Conservation (phyloP, 1,140 invertebrate species). For the Drosophila subpulchrella region DNA sequence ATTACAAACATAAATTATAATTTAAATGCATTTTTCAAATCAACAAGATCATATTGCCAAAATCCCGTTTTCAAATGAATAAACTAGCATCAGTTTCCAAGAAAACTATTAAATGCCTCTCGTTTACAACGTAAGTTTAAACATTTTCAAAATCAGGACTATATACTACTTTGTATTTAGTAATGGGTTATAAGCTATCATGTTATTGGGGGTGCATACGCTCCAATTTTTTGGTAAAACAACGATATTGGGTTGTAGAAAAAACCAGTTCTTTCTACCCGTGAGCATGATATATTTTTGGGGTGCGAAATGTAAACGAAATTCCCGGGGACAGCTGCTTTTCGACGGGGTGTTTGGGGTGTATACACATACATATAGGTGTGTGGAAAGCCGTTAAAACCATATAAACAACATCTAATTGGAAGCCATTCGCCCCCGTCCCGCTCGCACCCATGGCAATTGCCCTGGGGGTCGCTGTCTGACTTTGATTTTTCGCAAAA, state of each 20-base stretch:
- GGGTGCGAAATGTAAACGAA: slow-evolving; percentile 41
- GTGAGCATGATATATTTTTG: slow-evolving; percentile 25
- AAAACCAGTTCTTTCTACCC: slow-evolving; percentile 39
- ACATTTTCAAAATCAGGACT: too few species aligned
- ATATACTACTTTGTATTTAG: too few species aligned
- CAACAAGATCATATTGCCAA: too few species aligned
- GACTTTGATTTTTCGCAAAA: slow-evolving; percentile 61
- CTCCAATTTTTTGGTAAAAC: neutral
- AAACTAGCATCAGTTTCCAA: too few species aligned
- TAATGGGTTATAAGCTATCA: neutral
- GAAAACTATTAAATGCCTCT: too few species aligned
- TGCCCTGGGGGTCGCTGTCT: slow-evolving; percentile 20
- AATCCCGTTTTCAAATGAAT: too few species aligned
- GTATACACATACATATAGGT: slow-evolving; percentile 5
- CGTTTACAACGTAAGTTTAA: too few species aligned
- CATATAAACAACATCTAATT: slow-evolving; percentile 60
- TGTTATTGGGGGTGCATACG: neutral
- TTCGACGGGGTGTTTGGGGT: slow-evolving; percentile 39
- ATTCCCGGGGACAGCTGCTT: slow-evolving; percentile 51
- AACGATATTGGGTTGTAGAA: slow-evolving; percentile 8
- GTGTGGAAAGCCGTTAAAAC: slow-evolving; percentile 57
- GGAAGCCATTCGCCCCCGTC: slow-evolving; percentile 20
- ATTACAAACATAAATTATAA: too few species aligned
- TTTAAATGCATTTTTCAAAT: too few species aligned
- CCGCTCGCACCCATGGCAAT: slow-evolving; percentile 29